Base-by-base conservation (phyloP, 2,113 vertebrate genomes). In the Natator depressus region DNA sequence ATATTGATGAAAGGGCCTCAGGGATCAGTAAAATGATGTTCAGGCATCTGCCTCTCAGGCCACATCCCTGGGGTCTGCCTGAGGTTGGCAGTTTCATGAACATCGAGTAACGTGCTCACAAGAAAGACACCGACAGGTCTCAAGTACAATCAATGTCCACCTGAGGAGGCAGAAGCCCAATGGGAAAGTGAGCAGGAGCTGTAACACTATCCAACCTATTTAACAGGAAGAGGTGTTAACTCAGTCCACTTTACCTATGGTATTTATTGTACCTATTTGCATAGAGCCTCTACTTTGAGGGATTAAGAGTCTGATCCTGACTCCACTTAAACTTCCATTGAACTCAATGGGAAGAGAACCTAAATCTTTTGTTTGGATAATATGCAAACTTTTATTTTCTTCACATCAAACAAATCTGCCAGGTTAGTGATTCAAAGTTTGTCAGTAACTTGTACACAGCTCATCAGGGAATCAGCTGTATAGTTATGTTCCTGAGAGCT, bases 371-470 rank as follows among this genome's bases (percentile, higher is more conserved):
- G 0, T 90, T 95, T 93, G 91, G 89, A 88, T 82, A 89, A 94
- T 93, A 97, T 86, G 80, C 80, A 96, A 96, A 89, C 89, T 91
- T 93, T 94, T 85, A 89, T 90, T 90, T 90, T 80, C 72, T n/a
- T 93, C 75, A 81, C 54, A 69, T 31, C 82, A 95, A 93, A 47
- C 46, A 94, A 92, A 94, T 86, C 75, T 0, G 91, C 46, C 27
- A 35, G 46, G 95, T 96, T 94, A 95, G 85, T 91, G 96, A 97
- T 84, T 91, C 82, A 97, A 86, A 95, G 95, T 90, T 94, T 96
- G 89, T 53, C 89, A 76, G 0, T 89, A 88, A 91, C 79, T 95
- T 95, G 80, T 69, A 59, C 78, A 88, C 6, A 76, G 89, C 82
- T 88, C 35, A 9, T 69, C 82, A 82, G 78, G 93, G 89, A 62